A percentile compares a stretch with the other conserved stretches of the same genome.
phyloP scores from a whole-genome alignment of 2,113 vertebrate genomes.

The Mastomys coucha region DNA sequence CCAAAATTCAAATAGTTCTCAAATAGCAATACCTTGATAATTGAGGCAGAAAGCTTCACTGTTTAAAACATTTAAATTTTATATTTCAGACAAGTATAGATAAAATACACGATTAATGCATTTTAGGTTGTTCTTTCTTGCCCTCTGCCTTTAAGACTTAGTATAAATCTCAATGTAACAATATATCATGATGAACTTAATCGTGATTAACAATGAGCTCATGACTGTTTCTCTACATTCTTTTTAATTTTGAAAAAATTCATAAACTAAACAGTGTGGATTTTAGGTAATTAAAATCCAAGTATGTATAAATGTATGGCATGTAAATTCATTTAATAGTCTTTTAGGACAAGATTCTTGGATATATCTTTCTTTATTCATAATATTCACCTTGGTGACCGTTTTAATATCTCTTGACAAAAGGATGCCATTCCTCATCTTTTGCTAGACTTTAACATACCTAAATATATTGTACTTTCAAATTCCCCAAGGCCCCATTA shows the following conservation, averaged over 20 bases:
- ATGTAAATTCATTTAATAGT: conserved; percentile 38
- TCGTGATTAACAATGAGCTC: conserved; percentile 13
- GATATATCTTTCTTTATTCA: background rate
- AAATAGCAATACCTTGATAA: conserved; percentile 14
- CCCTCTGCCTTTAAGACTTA: conserved; percentile 39
- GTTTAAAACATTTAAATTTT: conserved; percentile 38
- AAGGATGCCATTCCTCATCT: background rate
- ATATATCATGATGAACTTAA: background rate
- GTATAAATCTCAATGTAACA: conserved; percentile 5
- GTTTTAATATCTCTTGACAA: conserved; percentile 18
- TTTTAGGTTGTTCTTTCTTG: background rate
- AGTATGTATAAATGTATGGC: background rate
- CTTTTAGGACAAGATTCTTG: conserved; percentile 34
- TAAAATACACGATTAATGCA: background rate
- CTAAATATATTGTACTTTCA: conserved; percentile 31
- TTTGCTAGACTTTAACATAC: conserved; percentile 20
- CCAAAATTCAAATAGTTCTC: conserved; percentile 47
- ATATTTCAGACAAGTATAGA: background rate
- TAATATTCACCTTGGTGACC: background rate
- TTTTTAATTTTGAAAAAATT: conserved; percentile 51
- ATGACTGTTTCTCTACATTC: background rate
- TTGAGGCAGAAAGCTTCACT: conserved; percentile 3
- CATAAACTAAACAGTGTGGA: background rate
- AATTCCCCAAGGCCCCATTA: background rate
- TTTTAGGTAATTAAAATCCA: conserved; percentile 48